Evolutionary conservation across 2,888 invertebrate species (phyloP), one percentile per base, ranked within the genome.

Genomic region (Lithosia quadra): DNA sequence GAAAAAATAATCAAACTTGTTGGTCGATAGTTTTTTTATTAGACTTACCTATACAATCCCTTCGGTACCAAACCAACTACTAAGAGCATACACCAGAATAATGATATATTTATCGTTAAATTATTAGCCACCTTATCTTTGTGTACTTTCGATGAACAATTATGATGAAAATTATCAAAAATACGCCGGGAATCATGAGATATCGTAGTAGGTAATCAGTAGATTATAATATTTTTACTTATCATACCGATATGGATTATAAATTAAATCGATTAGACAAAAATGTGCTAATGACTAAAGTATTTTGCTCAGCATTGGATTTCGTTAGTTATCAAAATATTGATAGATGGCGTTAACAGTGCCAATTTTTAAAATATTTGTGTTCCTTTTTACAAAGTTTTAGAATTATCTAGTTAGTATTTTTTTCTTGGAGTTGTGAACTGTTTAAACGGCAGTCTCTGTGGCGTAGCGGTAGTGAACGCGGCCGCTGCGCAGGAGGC

Each of bases 21-120:
- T 2, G 18, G 18, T n/a, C 13, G 10, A n/a, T 18, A n/a, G 5
- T 62, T 39, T 15, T 3, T 1, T 1, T 36, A 33, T 33, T 55
- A 4, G 22, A 64, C 94, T 91, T 81, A 94, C 94, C 93, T 90
- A 90, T 86, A 85, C 60, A 85, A 80, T 82, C 83, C 77, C 78
- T 74, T 61, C 85, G 83, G 81, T 87, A 85, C 79, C 89, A 75
- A 81, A 73, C 80, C 80, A 76, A 76, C 83, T 77, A 92, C 92
- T 93, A 90, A 80, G 80, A 68, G 74, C 33, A 56, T 56, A 68
- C 77, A 80, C 74, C 79, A 75, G 78, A 74, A 70, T 84, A 86
- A 85, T 84, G 84, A 79, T 81, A 85, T 88, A 89, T 90, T 90
- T 90, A 90, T 88, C 88, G 83, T 67, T 84, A 49, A 81, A 82